Evolutionary conservation across 2,797 vertebrate genomes (phyloP), one percentile per base, ranked within the genome.

Genomic region (Huso huso): DNA sequence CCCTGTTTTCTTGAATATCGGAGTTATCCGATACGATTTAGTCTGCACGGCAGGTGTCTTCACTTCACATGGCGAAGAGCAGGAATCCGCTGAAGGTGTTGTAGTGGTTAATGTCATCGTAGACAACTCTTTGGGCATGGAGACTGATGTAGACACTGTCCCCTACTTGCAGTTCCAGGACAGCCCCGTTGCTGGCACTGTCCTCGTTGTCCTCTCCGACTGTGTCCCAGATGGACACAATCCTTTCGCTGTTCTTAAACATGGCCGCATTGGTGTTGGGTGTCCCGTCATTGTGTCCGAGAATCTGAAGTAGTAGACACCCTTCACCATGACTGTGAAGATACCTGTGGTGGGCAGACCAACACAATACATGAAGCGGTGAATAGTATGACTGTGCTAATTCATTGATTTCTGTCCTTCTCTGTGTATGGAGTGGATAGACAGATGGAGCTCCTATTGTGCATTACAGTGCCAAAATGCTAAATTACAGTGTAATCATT

Each of bases 71-170:
- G 61, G 61, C 9, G 1, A 10, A 62, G 7, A 62, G 61, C 9
- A 62, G 15, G 61, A 62, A 62, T 15, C 61, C 61, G 13, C 13
- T 62, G 61, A 62, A 62, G 37, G 61, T 62, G 61, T 62, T 62
- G 61, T 62, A 62, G 61, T 62, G 61, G 61, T 48, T 62, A 10
- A 7, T 62, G 61, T 62, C 61, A 48, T 62, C 61, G 13, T 9
- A 62, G 7, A 62, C 7, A 48, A 15, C 13, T 8, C 15, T 15
- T 9, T 48, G 7, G 15, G 37, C 37, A 1, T 8, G 9, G 7
- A 62, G 15, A 9, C 13, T 62, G 61, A 62, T 13, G 13, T 10
- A 15, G 13, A 62, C 61, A 2, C 37, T 7, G 61, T 62, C 61
- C 9, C 61, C 61, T 10, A 13, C 61, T 7, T 62, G 8, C 61